Evolutionary conservation across 2,888 invertebrate genomes (phyloP), one percentile per base, ranked within the genome.

Genomic region (Perizoma affinitatum): DNA sequence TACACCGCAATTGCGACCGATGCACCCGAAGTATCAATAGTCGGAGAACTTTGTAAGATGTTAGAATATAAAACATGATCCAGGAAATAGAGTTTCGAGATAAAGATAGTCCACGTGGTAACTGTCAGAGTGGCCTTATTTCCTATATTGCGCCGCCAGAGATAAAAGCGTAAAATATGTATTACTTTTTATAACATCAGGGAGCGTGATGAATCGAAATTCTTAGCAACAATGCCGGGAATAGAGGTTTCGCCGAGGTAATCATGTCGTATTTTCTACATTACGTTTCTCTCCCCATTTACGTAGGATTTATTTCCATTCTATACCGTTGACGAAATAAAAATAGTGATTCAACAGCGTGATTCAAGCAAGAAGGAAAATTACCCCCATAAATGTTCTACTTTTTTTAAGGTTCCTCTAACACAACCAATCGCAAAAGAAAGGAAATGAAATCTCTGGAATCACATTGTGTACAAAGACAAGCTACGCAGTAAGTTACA

Each of bases 191-290:
- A 56, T 49, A 63, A 55, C 53, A 61, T 54, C 43, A 58, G 59
- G 58, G 54, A 61, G 58, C 62, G 58, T 67, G 64, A 66, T 67
- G 49, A 58, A 63, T 67, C 67, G 59, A 59, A 66, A 67, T 66
- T 66, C 57, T 65, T 51, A 63, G 56, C 56, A 61, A 52, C 54
- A 54, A 42, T 40, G 62, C 47, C 22, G 22, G 58, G 57, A 59
- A 46, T 59, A 45, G 53, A 64, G 54, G 58, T 63, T 59, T 54
- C 54, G 54, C 58, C 58, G 60, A 54, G 46, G 57, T 63, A 65
- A 63, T 59, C 50, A 65, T 56, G 53, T 44, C 61, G 40, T 47
- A 61, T 59, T 65, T 63, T 57, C 36, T 54, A 61, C 57, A 50
- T 49, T 10, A 53, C 46, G 36, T 61, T 54, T 42, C 41, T 54